phyloP scores from a whole-genome alignment of 2,888 invertebrate genomes.

The Aplocera efformata region DNA sequence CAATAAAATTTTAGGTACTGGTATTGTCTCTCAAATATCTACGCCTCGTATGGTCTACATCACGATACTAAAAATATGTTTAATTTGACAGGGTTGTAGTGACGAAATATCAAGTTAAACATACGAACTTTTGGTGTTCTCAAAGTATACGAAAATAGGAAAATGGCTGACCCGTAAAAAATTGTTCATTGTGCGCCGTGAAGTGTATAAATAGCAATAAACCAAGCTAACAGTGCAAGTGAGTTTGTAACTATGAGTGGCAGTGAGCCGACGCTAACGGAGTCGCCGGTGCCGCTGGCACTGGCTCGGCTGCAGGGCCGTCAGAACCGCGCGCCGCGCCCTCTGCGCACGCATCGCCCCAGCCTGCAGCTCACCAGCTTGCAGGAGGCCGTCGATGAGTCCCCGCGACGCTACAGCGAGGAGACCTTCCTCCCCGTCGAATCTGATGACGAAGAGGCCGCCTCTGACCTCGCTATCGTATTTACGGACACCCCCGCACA shows the following conservation, averaged over 20 bases:
- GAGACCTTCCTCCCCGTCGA: conserved; percentile 52
- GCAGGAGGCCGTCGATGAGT: conserved; percentile 68
- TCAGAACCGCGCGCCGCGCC: conserved; percentile 53
- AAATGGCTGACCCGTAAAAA: conserved; percentile 60
- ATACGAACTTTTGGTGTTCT: conserved; percentile 36
- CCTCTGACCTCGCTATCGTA: conserved; percentile 48
- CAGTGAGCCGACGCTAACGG: conserved; percentile 66
- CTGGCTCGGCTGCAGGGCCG: conserved; percentile 64
- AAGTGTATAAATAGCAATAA: conserved; percentile 45
- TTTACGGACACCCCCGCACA: conserved; percentile 43
- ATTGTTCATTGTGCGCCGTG: conserved; percentile 28
- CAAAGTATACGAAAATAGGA: conserved; percentile 34
- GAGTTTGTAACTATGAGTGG: conserved; percentile 58
- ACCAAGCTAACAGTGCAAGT: conserved; percentile 42
- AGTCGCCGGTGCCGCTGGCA: conserved; percentile 74
- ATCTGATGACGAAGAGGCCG: conserved; percentile 67
- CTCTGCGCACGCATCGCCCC: conserved; percentile 60
- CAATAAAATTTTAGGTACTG: conserved; percentile 4
- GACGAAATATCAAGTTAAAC: conserved; percentile 31
- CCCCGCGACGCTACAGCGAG: conserved; percentile 66
- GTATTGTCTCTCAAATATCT: conserved; percentile 38
- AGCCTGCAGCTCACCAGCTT: conserved; percentile 71
- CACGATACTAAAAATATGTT: no score
- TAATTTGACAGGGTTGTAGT: background rate
- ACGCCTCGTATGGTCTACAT: background rate